Base-by-base conservation (phyloP, 1,140 invertebrate species). In the Bemisia tabaci region DNA sequence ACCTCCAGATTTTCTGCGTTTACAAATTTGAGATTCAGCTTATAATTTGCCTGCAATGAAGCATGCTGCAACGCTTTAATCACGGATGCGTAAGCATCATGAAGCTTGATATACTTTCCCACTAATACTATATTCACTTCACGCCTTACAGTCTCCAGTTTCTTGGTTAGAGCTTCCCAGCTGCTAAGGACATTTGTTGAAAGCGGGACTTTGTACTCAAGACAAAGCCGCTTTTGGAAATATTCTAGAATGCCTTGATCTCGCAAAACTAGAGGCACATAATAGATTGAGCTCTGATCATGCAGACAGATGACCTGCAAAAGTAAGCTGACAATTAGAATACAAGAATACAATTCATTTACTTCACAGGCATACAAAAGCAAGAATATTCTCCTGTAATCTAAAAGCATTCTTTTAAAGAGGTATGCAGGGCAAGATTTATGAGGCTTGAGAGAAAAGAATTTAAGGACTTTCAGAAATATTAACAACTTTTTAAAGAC, bases 91-190 rank as follows among this genome's bases (percentile, higher is more conserved):
- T 99, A 99, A 0, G 95, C 88, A 79, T 99, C 97, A 75, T 94
- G 87, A n/a, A 98, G 79, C 75, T 92, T 89, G 0, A 95, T 97
- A 73, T 99, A 99, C 81, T 99, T 99, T 9, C 97, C 97, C 21
- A 99, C 97, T 21, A 99, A 79, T 22, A 90, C 91, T 68, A 99
- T 98, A 59, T 84, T 90, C 0, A 98, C 91, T 74, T 88, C 85
- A 71, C 89, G 87, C 21, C 86, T 81, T 1, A 92, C 76, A 70
- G 86, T 85, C 69, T 94, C 90, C n/a, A 89, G 84, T 12, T 87
- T 86, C 67, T 92, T 87, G 0, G 92, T 92, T 22, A 99, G 79
- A 72, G 93, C 87, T 25, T 85, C 86, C 96, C 96, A 99, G 73
- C 92, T 89, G 67, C 84, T 82, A 86, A 98, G 90, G 68, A 90